Conservation (phyloP, 2,113 vertebrate species). For the Herpetotheres cachinnans region DNA sequence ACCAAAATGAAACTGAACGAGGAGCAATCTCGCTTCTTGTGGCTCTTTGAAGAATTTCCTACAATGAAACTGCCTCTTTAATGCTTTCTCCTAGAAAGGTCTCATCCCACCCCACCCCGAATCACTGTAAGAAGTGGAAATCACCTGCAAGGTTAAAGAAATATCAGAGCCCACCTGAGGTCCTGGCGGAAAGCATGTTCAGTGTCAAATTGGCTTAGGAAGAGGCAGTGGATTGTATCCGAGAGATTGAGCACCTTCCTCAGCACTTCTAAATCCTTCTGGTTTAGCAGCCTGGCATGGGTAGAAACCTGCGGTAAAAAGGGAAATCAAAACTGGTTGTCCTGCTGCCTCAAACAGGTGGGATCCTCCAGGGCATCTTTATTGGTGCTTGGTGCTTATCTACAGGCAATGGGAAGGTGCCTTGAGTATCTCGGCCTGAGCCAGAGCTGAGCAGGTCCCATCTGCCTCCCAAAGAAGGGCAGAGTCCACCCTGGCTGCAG, state of each 20-base stretch:
- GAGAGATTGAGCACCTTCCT: not conserved
- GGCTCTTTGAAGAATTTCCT: not conserved
- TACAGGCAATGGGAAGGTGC: not conserved
- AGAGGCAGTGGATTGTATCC: not conserved
- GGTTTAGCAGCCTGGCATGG: not conserved
- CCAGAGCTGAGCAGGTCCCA: not conserved
- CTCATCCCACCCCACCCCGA: not conserved
- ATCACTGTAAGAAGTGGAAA: not conserved
- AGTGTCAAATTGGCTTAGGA: not conserved
- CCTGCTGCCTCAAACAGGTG: not conserved
- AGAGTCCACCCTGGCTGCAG: not conserved
- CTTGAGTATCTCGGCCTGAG: not conserved
- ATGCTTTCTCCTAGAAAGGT: not conserved
- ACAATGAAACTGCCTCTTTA: not conserved
- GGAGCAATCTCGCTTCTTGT: not conserved
- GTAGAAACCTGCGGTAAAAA: not conserved
- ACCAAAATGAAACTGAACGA: not conserved
- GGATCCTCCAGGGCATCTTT: not conserved
- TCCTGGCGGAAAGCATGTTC: not conserved
- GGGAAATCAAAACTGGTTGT: not conserved
- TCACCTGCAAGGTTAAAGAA: not conserved
- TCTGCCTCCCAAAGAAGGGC: not conserved
- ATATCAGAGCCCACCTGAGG: not conserved
- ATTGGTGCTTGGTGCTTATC: not conserved
- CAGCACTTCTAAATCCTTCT: not conserved